Evolutionary conservation across 2,113 vertebrate species (phyloP).

Genomic region (Podarcis raffonei): DNA sequence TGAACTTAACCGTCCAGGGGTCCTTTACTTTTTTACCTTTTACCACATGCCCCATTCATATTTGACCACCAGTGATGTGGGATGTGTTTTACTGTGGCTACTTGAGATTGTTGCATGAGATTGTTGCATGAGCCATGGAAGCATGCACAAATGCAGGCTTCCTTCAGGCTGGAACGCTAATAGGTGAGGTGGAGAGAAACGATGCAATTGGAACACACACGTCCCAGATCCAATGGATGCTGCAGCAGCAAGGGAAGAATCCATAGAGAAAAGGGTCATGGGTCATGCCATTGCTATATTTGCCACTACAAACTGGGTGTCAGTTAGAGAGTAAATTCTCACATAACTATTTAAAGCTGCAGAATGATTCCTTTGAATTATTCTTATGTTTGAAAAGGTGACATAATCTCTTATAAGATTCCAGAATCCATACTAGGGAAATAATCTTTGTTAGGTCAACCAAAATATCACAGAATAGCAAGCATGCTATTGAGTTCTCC

Average conservation of each 20-base stretch:
- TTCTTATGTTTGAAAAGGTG: neutral
- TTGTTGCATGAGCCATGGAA: neutral
- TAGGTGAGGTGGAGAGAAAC: neutral
- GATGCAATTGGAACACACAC: neutral
- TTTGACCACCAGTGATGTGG: neutral
- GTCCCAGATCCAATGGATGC: neutral
- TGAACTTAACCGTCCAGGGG: no score
- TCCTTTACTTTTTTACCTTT: no score
- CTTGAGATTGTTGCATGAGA: neutral
- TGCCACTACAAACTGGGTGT: neutral
- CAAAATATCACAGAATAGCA: no score
- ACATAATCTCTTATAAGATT: neutral
- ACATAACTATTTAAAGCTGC: neutral
- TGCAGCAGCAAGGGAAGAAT: neutral
- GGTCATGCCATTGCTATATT: neutral
- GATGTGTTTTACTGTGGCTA: neutral
- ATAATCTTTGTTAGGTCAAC: no score
- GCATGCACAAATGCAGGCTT: neutral
- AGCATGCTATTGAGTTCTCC: no score
- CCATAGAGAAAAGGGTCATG: neutral
- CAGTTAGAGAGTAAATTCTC: neutral
- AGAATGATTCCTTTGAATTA: neutral
- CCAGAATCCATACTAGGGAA: no score
- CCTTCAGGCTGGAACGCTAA: neutral
- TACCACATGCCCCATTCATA: neutral